A percentile compares a stretch with the other conserved stretches of the same genome.
phyloP scores from a whole-genome alignment of 1,140 invertebrate species.

The Pemphigus obesinymphae region DNA sequence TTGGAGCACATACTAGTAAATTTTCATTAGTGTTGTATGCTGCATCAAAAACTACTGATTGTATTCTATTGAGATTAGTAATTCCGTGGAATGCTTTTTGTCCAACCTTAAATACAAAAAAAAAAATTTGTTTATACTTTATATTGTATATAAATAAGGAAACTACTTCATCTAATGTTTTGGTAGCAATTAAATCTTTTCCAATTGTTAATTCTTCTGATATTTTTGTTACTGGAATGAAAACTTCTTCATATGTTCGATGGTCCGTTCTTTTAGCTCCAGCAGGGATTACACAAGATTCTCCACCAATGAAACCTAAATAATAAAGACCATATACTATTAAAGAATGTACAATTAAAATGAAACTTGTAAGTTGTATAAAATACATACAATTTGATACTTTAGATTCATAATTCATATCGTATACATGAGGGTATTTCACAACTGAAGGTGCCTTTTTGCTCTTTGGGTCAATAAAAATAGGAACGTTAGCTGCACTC shows the following conservation, averaged over 20 bases:
- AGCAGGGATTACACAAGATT: conserved; percentile 74
- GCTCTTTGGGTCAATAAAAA: conserved; percentile 22
- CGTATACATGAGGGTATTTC: conserved; percentile 78
- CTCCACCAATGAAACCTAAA: conserved; percentile 70
- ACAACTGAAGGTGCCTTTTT: neutral
- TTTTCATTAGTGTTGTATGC: conserved; percentile 98
- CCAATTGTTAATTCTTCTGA: conserved; percentile 60
- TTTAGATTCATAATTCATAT: conserved; percentile 65
- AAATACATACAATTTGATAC: conserved; percentile 57
- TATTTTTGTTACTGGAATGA: conserved; percentile 71
- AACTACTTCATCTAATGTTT: conserved; percentile 69
- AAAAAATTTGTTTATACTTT: conserved; percentile 33
- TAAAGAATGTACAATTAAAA: conserved; percentile 24
- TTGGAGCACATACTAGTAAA: conserved; percentile 91
- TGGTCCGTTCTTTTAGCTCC: conserved; percentile 66
- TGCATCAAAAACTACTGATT: conserved; percentile 89
- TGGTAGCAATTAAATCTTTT: conserved; percentile 65
- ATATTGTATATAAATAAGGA: conserved; percentile 13
- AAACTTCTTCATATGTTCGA: conserved; percentile 78
- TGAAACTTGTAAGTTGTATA: neutral
- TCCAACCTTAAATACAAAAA: conserved; percentile 58
- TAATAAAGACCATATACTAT: conserved; percentile 46
- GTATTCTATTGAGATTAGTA: conserved; percentile 85
- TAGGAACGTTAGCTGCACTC: conserved; percentile 5
- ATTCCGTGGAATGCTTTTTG: conserved; percentile 82